Conservation (phyloP, 2,113 vertebrate species). For the human region GRCh38 chr22:38810501-38811000, state of each 20-base stretch:
- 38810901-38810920: too few species aligned
- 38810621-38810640: neutral
- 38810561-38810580: neutral
- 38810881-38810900: too few species aligned
- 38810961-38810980: too few species aligned
- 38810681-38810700: neutral
- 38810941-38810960: too few species aligned
- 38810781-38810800: too few species aligned
- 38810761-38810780: too few species aligned
- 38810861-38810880: too few species aligned
- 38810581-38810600: neutral
- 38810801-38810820: too few species aligned
- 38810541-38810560: neutral
- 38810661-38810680: neutral
- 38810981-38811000: too few species aligned
- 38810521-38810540: neutral
- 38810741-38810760: neutral
- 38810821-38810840: too few species aligned
- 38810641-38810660: neutral
- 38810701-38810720: neutral
- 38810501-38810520: neutral
- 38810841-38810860: too few species aligned
- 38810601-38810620: neutral
- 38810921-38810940: too few species aligned
- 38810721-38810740: neutral